Evolutionary conservation across 1,140 invertebrate genomes (phyloP).

Genomic region (Drosophila ambigua): DNA sequence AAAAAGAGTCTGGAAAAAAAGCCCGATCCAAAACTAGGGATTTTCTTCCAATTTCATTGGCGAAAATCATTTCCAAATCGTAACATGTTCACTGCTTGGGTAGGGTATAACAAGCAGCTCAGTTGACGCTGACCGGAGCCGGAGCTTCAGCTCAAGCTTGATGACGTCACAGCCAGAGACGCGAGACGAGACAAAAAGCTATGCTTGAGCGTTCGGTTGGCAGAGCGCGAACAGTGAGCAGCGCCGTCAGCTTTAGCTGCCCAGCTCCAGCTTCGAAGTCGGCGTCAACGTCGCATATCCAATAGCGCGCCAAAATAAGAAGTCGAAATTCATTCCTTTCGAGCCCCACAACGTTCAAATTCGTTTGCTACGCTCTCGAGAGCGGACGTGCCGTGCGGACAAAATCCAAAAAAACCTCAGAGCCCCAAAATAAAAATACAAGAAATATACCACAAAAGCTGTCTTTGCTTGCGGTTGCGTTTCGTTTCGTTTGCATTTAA

Average conservation of each 20-base stretch:
- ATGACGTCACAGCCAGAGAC: slow-evolving; percentile 61
- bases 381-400: slow-evolving; percentile 82
- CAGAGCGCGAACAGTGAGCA: slow-evolving; percentile 15
- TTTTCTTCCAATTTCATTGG: too few species aligned
- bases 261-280: background rate
- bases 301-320: slow-evolving; percentile 82
- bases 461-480: slow-evolving; percentile 53
- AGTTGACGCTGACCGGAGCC: background rate
- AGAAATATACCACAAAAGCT: slow-evolving; percentile 10
- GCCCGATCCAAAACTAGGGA: background rate
- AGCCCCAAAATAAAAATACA: slow-evolving; percentile 30
- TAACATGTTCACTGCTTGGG: too few species aligned
- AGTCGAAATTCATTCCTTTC: slow-evolving; percentile 82
- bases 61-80: too few species aligned
- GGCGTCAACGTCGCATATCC: slow-evolving; percentile 51
- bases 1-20: background rate
- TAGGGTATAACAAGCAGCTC: too few species aligned
- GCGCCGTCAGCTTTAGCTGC: slow-evolving; percentile 16
- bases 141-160: slow-evolving; percentile 48
- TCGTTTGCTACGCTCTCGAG: slow-evolving; percentile 83
- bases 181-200: too few species aligned
- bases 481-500: slow-evolving; percentile 58
- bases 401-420: slow-evolving; percentile 53
- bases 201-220: slow-evolving; percentile 24
- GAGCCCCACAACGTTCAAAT: slow-evolving; percentile 71